Percentiles rank a stretch among this genome's conserved stretches.
phyloP scores from a whole-genome alignment of 2,797 vertebrate genomes.

The Danionella dracula region DNA sequence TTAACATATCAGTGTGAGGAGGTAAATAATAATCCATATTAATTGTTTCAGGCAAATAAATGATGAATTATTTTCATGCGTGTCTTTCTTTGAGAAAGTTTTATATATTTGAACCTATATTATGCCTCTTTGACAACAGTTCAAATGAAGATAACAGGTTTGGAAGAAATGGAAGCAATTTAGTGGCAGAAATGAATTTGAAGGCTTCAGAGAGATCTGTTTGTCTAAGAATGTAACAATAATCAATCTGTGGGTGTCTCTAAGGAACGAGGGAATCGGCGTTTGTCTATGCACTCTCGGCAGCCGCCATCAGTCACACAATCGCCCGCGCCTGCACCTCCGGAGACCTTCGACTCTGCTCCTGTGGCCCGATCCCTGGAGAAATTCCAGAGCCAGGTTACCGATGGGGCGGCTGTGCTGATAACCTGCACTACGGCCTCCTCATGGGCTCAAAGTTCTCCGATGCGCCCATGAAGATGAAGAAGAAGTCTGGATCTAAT shows the following conservation, averaged over 20 bases:
- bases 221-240: too few species aligned
- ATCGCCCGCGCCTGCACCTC: conserved; percentile 93
- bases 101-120: too few species aligned
- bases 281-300: conserved; percentile 92
- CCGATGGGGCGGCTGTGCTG: conserved; percentile 97
- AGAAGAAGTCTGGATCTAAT: conserved; percentile 87
- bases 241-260: neutral
- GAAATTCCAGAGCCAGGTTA: conserved; percentile 92
- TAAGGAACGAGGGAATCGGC: conserved; percentile 93
- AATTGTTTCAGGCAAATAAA: too few species aligned
- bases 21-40: too few species aligned
- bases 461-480: conserved; percentile 98
- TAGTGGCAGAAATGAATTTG: too few species aligned
- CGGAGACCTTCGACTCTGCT: conserved; percentile 89
- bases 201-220: too few species aligned
- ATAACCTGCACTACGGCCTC: conserved; percentile 96
- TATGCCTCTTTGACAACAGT: too few species aligned
- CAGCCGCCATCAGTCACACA: conserved; percentile 93
- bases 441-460: conserved; percentile 98
- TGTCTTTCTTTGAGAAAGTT: too few species aligned
- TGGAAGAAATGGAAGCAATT: too few species aligned
- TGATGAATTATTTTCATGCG: too few species aligned
- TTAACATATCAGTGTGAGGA: too few species aligned
- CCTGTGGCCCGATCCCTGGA: conserved; percentile 90
- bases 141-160: too few species aligned